Evolutionary conservation across 2,113 vertebrate species (phyloP), one percentile per base, ranked within the genome.

Genomic region (Dendrocopos noguchii): DNA sequence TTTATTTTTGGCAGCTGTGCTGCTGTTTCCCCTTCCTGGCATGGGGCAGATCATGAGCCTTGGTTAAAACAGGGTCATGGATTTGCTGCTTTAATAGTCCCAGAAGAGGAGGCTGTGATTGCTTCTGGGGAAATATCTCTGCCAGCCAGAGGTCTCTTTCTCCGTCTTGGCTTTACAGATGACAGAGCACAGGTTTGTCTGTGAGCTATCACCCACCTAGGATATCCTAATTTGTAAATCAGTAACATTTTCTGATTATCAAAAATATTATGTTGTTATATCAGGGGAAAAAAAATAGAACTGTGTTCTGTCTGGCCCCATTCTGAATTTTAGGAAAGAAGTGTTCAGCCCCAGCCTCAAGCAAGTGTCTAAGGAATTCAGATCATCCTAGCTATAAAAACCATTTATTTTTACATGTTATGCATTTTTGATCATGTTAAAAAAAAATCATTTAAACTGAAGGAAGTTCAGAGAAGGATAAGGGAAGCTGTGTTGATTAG

Each of bases 1-100:
- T 87, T 95, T 94, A 82, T 92, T 87, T 95, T 90, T 88, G 88
- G 52, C 44, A 64, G 16, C 57, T 63, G 72, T 90, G n/a, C 75
- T 89, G 75, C 64, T 87, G 47, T 85, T 93, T 92, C 82, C 84
- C 79, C 15, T 89, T 82, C 79, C 87, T 80, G 46, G 24, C 42
- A 28, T 12, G 13, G 84, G n/a, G 52, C 34, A 92, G 78, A 57
- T 57, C 2, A 1, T 42, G 10, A 76, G 42, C 31, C 28, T 31
- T 88, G 19, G 56, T 83, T 71, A 68, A 44, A 79, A 61, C 5
- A 15, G 39, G 55, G 74, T 36, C 53, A 84, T 81, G 80, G 21
- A 1, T 88, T 90, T 88, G 47, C 47, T 91, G 33, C 73, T 94
- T 24, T 15, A 34, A 27, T 13, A 63, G 17, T 59, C 83, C 39